Conservation (phyloP, 2,797 vertebrate species). For the Gymnothorax reevesii region DNA sequence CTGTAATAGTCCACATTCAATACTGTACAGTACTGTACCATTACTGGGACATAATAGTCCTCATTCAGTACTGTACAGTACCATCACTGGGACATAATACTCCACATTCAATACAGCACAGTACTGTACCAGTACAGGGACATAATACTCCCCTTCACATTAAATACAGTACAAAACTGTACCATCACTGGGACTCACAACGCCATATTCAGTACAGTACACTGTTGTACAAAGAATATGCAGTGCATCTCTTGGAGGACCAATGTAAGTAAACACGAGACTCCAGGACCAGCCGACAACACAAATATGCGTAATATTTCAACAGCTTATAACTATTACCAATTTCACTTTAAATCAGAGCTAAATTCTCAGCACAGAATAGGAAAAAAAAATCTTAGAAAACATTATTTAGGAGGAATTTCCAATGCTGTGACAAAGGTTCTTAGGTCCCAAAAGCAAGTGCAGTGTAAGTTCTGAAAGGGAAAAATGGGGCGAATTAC, state of each 20-base stretch:
- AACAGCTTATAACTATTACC: neutral
- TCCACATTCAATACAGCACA: neutral
- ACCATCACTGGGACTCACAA: neutral
- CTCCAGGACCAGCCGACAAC: too few relatives aligned
- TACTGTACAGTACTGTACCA: too few relatives aligned
- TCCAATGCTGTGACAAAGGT: neutral
- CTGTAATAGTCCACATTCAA: too few relatives aligned
- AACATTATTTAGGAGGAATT: neutral
- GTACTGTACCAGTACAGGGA: neutral
- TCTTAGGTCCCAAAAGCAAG: neutral
- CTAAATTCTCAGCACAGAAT: neutral
- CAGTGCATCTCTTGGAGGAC: too few relatives aligned
- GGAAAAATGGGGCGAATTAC: slow-evolving; percentile 26
- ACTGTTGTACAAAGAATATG: too few relatives aligned
- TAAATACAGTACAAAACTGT: neutral
- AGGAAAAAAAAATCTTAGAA: neutral
- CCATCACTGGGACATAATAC: neutral
- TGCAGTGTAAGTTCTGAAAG: neutral
- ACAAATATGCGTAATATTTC: neutral
- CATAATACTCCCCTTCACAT: neutral
- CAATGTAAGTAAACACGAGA: too few relatives aligned
- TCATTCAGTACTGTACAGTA: too few relatives aligned
- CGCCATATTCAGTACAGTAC: too few relatives aligned
- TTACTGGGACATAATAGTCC: too few relatives aligned
- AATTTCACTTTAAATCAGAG: neutral